phyloP scores from a whole-genome alignment of 2,113 vertebrate species.

The Apodemus sylvaticus region DNA sequence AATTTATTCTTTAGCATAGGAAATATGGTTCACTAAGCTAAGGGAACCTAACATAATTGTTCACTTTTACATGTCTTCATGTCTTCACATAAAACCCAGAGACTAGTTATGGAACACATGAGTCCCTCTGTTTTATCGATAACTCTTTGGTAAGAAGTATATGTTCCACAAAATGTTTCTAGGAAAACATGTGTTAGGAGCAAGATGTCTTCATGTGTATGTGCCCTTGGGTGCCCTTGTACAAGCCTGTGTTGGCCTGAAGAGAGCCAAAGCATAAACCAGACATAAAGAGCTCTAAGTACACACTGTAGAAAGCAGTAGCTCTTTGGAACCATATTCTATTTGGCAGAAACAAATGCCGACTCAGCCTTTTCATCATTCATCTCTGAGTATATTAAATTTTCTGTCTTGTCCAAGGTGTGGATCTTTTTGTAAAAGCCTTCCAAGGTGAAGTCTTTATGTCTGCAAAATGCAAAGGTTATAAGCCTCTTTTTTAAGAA shows the following conservation, averaged over 20 bases:
- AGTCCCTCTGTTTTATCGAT: not conserved
- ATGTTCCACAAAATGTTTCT: conserved; percentile 18
- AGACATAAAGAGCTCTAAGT: conserved; percentile 18
- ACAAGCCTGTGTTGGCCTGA: not conserved
- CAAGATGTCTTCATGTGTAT: not conserved
- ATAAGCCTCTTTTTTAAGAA: conserved; percentile 8
- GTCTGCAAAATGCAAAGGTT: not conserved
- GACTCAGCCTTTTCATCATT: conserved; percentile 61
- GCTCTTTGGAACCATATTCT: conserved; percentile 34
- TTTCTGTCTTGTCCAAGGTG: conserved; percentile 11
- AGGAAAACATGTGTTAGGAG: not conserved
- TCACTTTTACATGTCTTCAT: not conserved
- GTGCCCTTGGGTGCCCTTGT: not conserved
- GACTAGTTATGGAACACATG: not conserved
- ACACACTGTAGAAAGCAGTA: conserved; percentile 28
- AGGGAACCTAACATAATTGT: not conserved
- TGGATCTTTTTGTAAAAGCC: conserved; percentile 50
- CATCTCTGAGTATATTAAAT: conserved; percentile 36
- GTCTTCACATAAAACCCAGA: not conserved
- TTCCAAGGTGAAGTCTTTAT: not conserved
- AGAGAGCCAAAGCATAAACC: conserved; percentile 38
- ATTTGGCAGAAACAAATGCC: conserved; percentile 60
- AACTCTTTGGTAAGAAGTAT: not conserved
- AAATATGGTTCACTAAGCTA: not conserved
- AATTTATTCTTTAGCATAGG: not conserved